Conservation (phyloP, 2,797 vertebrate genomes). For the Catamblyrhynchus diadema region DNA sequence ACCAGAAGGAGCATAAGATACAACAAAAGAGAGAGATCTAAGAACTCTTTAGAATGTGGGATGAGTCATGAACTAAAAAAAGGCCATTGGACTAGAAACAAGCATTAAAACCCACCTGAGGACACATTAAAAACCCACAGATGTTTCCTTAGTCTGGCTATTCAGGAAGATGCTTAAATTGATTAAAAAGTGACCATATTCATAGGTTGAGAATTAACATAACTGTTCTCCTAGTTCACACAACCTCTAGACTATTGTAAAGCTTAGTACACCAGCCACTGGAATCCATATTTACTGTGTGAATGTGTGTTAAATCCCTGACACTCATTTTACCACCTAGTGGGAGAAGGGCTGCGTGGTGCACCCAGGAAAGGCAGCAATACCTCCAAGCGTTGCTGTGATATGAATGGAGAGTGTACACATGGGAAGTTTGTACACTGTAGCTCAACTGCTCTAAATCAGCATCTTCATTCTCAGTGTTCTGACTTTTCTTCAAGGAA, state of each 20-base stretch:
- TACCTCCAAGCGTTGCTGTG: not conserved
- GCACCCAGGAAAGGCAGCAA: not conserved
- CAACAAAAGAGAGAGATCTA: not conserved
- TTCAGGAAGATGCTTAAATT: not conserved
- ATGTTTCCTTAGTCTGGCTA: not conserved
- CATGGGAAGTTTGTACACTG: not conserved
- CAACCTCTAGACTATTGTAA: not conserved
- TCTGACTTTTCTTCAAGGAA: not conserved
- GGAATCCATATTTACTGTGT: not conserved
- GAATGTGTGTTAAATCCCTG: not conserved
- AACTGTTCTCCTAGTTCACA: not conserved
- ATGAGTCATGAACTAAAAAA: not conserved
- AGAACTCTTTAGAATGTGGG: not conserved
- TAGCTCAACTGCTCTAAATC: not conserved
- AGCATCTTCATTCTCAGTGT: not conserved
- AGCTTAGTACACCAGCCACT: not conserved
- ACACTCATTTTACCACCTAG: rapidly evolving
- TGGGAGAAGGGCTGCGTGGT: not conserved
- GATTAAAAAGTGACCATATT: not conserved
- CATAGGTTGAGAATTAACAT: not conserved
- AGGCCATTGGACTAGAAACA: not conserved
- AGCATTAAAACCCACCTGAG: not conserved
- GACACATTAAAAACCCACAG: not conserved
- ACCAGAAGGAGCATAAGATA: not conserved
- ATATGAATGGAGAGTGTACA: not conserved